Base-by-base conservation (phyloP, 2,113 vertebrate genomes). In the Heloderma charlesbogerti region DNA sequence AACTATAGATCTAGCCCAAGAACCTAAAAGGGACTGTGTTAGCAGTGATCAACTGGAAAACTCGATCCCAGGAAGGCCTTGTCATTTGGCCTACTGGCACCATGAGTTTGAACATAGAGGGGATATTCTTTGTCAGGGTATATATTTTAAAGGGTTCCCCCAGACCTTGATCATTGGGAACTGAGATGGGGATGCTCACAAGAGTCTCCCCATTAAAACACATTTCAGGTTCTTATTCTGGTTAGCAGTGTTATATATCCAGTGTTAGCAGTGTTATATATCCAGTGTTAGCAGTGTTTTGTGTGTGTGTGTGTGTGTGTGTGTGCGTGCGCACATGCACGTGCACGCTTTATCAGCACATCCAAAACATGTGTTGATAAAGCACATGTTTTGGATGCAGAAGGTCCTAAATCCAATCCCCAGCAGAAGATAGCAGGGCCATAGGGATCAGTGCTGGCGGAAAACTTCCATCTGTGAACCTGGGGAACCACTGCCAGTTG, bases 141-240 rank as follows among this genome's bases (percentile, higher is more conserved):
- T 74, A 40, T 45, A 10, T 67, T 37, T 40, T 60, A n/a, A 87
- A 83, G 51, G 12, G 27, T 1, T 20, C 83, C 7, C 6, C 13
- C 71, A 29, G 54, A 43, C 6, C 12, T 22, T 75, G 22, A 37
- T 7, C 74, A 16, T 6, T 27, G 22, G 13, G 7, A 6, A 29
- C 37, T 40, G 51, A 37, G 51, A 40, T 12, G 20, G 20, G 5
- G 2, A 3, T 16, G 43, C 20, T 27, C 67, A 8, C 63, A 87
- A n/a, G 54, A 88, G 20, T 0, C 3, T 51, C 87, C 25, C 2
- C 34, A 25, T 3, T 8, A 8, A 34, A 15, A 4, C 31, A 7
- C 81, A 93, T 90, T 75, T 92, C 63, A 93, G 93, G 86, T 37
- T 27, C 5, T 63, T 40, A 45, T 45, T 29, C 31, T 80, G 84